A percentile compares a stretch with the other conserved stretches of the same genome.
phyloP scores from a whole-genome alignment of 2,888 invertebrate genomes.

The Acleris emargana region DNA sequence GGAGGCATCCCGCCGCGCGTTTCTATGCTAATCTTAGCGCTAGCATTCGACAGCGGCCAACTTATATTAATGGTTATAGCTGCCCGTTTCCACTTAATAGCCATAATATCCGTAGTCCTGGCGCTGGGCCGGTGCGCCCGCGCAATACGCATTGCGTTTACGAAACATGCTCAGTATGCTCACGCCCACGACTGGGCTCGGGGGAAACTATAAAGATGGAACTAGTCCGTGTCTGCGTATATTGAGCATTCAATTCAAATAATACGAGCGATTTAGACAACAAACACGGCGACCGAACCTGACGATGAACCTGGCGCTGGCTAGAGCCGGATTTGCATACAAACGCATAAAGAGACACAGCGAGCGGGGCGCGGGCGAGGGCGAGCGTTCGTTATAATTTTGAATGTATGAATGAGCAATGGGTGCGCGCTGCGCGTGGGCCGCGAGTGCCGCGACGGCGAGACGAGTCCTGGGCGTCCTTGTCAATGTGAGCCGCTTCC shows the following conservation, averaged over 20 bases:
- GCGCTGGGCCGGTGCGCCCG: slow-evolving; percentile 58
- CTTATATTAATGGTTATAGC: slow-evolving; percentile 79
- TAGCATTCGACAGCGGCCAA: slow-evolving; percentile 72
- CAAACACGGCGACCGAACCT: slow-evolving; percentile 75
- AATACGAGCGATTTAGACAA: slow-evolving; percentile 80
- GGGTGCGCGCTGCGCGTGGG: slow-evolving; percentile 64
- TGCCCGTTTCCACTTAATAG: slow-evolving; percentile 69
- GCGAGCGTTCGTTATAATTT: slow-evolving; percentile 81
- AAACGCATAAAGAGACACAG: slow-evolving; percentile 75
- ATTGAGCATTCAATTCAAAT: slow-evolving; percentile 83
- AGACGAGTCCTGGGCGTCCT: slow-evolving; percentile 83
- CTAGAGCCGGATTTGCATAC: slow-evolving; percentile 75
- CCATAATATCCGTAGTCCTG: slow-evolving; percentile 61
- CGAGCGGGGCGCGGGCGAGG: slow-evolving; percentile 76
- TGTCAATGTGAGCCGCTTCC: slow-evolving; percentile 84
- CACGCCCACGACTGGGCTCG: slow-evolving; percentile 70
- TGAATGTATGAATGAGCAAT: slow-evolving; percentile 84
- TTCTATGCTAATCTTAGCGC: slow-evolving; percentile 79
- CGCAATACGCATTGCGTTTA: slow-evolving; percentile 71
- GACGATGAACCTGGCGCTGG: slow-evolving; percentile 79
- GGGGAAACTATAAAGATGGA: slow-evolving; percentile 64
- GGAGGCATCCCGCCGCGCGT: slow-evolving; percentile 70
- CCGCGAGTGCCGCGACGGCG: slow-evolving; percentile 77
- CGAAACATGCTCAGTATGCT: slow-evolving; percentile 68
- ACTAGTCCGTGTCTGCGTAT: slow-evolving; percentile 80